phyloP scores from a whole-genome alignment of 2,888 invertebrate genomes.

The Lasioglossum calceatum region DNA sequence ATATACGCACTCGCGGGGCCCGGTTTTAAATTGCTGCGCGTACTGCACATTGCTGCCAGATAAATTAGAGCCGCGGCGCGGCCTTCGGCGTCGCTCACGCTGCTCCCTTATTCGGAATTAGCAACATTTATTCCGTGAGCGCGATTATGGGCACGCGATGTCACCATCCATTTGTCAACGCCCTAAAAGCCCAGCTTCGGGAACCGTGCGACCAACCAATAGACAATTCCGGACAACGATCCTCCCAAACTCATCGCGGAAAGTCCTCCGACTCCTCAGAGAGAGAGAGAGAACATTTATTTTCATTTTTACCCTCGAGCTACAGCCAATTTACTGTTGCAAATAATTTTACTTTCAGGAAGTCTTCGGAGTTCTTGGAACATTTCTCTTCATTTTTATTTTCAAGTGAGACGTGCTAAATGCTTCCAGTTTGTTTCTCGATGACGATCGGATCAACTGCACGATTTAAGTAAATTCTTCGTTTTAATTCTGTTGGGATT shows the following conservation, averaged over 20 bases:
- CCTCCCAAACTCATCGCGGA: background rate
- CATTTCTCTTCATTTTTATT: too few species aligned
- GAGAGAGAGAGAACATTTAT: background rate
- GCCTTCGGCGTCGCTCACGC: slow-evolving; percentile 14
- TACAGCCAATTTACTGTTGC: background rate
- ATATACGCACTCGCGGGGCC: slow-evolving; percentile 43
- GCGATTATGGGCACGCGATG: slow-evolving; percentile 33
- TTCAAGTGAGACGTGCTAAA: background rate
- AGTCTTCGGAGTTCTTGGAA: background rate
- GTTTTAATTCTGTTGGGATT: background rate
- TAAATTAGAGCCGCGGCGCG: slow-evolving; percentile 41
- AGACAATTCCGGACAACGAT: slow-evolving; percentile 4
- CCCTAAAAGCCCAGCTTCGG: background rate
- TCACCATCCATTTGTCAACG: slow-evolving; percentile 28
- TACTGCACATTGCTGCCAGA: slow-evolving; percentile 33
- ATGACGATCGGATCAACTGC: background rate
- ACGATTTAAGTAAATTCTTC: background rate
- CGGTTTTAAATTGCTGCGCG: slow-evolving; percentile 41
- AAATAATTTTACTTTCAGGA: background rate
- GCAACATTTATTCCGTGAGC: slow-evolving; percentile 28
- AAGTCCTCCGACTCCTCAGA: background rate
- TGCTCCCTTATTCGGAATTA: slow-evolving; percentile 33
- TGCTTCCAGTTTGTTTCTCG: background rate
- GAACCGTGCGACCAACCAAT: background rate
- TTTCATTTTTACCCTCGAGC: background rate